Base-by-base conservation (phyloP, 2,888 invertebrate species). In the Diploptera punctata region DNA sequence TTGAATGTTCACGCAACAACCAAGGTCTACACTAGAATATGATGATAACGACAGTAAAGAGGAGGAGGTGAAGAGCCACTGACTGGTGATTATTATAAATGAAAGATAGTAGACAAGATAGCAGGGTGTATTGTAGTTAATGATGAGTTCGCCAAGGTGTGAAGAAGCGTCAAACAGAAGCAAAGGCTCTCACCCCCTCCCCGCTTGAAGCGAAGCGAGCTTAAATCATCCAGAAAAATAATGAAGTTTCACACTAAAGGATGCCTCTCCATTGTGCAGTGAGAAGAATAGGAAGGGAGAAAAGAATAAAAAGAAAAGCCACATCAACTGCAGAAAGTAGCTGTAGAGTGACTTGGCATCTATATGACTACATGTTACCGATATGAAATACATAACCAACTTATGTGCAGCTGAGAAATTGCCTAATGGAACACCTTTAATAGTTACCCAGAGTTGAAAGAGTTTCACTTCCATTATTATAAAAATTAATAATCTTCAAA, bases 151-250 rank as follows among this genome's bases (percentile, higher is more conserved):
- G 44, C 65, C 26, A n/a, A 65, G 65, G 65, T 65, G 65, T 65
- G 65, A 65, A 65, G 65, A 47, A n/a, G 65, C 65, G 65, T 65
- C 65, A 65, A 65, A 65, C 65, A 65, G 65, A 65, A 65, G 65
- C 65, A 65, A 65, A 18, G 24, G 16, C 24, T 16, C 54, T 24
- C 38, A 16, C 18, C 24, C 62, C 65, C 44, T 26, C 47, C 47
- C 26, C 65, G 19, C 57, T 38, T 33, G 44, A 44, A 26, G 18
- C 26, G 26, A 47, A 65, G 47, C 65, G 29, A 65, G 65, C 65
- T 65, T 65, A 65, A 65, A 65, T 65, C 65, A 47, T 44, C 65
- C 65, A 65, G 47, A 65, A 65, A 65, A 65, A 47, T 65, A 65
- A 65, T 65, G 65, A 65, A 65, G 65, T 65, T 47, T 47, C 65